Conservation (phyloP, 2,888 invertebrate species). For the Sthenelais limicola region DNA sequence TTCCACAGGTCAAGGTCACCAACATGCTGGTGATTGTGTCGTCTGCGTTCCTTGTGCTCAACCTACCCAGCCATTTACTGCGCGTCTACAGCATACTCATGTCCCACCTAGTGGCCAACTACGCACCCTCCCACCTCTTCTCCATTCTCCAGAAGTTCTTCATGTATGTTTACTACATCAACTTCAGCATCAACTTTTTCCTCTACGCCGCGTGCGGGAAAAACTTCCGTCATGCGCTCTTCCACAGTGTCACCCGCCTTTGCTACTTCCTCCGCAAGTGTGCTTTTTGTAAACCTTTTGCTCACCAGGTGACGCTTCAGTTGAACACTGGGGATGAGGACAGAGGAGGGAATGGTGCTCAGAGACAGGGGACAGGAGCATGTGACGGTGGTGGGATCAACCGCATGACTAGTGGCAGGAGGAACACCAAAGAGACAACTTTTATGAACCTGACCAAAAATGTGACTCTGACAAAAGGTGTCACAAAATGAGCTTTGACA, state of each 20-base stretch:
- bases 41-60: constrained; percentile 30
- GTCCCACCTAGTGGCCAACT: neutral
- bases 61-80: constrained; percentile 39
- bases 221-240: constrained; percentile 32
- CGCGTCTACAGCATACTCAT: constrained; percentile 9
- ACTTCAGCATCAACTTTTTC: constrained; percentile 41
- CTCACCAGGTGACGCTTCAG: neutral
- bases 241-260: neutral
- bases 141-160: constrained; percentile 13
- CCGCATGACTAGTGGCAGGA: no score
- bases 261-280: constrained; percentile 7
- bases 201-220: constrained; percentile 25
- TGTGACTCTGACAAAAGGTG: no score
- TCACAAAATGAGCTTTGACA: no score
- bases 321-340: no score
- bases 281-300: neutral
- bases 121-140: constrained; percentile 1
- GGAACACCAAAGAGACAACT: no score
- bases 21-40: constrained; percentile 43
- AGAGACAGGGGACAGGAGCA: no score
- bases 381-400: no score
- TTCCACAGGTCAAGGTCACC: constrained; percentile 21
- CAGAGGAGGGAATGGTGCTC: no score
- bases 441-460: no score
- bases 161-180: constrained; percentile 34